Evolutionary conservation across 2,888 invertebrate species (phyloP).

Genomic region (Catotricha subobsoleta): DNA sequence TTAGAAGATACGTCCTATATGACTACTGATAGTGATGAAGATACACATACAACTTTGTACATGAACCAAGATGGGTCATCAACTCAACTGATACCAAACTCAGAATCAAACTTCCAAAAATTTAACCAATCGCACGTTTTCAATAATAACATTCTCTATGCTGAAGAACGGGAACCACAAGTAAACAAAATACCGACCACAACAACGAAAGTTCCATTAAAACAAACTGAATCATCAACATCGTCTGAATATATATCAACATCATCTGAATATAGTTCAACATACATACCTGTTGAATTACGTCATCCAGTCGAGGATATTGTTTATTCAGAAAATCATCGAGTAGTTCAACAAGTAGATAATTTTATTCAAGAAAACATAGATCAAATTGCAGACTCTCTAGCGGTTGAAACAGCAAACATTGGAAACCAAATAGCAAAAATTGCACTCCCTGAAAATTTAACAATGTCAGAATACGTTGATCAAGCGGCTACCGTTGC

Average conservation of each 20-base stretch:
- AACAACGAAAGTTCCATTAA: conserved; percentile 9
- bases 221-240: not conserved
- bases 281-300: not conserved
- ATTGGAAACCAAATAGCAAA: conserved; percentile 18
- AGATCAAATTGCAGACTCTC: conserved; percentile 6
- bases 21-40: conserved; percentile 22
- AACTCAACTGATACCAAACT: conserved; percentile 8
- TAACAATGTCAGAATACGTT: conserved; percentile 25
- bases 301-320: not conserved
- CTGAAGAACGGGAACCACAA: conserved; percentile 19
- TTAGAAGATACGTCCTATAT: conserved; percentile 22
- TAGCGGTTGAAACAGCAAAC: conserved; percentile 12
- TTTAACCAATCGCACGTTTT: conserved; percentile 14
- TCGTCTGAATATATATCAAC: not conserved
- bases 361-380: conserved; percentile 8
- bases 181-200: conserved; percentile 16
- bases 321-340: not conserved
- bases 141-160: conserved; percentile 19
- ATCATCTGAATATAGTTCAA: too few species aligned
- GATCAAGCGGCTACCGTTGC: conserved; percentile 28
- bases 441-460: conserved; percentile 18
- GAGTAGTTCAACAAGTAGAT: conserved; percentile 1
- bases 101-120: conserved; percentile 10
- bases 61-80: too few species aligned
- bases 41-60: conserved; percentile 9